A percentile compares a stretch with the other conserved stretches of the same genome.
phyloP scores from a whole-genome alignment of 2,113 vertebrate genomes.

The Micronycteris hirsuta region DNA sequence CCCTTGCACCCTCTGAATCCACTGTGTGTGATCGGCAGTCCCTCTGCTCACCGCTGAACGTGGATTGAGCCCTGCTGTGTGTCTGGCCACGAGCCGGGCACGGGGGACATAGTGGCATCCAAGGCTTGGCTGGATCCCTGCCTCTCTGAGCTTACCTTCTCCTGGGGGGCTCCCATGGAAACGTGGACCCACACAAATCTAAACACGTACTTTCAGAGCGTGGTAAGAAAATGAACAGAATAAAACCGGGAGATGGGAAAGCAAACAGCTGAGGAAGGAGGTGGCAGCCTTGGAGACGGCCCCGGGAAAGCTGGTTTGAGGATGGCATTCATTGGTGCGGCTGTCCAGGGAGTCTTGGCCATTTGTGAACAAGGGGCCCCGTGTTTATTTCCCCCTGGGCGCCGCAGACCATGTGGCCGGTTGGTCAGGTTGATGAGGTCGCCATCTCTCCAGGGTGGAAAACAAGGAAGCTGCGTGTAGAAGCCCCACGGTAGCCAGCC shows the following conservation, averaged over 20 bases:
- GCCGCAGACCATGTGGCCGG: accelerated
- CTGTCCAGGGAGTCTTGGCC: no score
- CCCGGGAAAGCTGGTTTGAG: background rate
- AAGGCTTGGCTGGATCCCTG: background rate
- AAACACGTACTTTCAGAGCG: background rate
- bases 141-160: background rate
- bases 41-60: accelerated
- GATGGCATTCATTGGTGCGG: background rate
- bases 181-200: accelerated
- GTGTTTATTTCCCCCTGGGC: background rate
- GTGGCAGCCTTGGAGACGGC: accelerated
- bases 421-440: background rate
- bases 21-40: accelerated
- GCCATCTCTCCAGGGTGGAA: background rate
- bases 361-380: background rate
- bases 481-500: accelerated
- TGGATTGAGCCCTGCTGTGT: accelerated
- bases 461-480: no score
- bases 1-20: constrained; percentile 52
- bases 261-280: background rate
- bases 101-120: accelerated
- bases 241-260: background rate
- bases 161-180: background rate
- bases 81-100: accelerated
- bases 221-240: background rate